phyloP scores from a whole-genome alignment of 2,113 vertebrate species.

The Nycticebus coucang region DNA sequence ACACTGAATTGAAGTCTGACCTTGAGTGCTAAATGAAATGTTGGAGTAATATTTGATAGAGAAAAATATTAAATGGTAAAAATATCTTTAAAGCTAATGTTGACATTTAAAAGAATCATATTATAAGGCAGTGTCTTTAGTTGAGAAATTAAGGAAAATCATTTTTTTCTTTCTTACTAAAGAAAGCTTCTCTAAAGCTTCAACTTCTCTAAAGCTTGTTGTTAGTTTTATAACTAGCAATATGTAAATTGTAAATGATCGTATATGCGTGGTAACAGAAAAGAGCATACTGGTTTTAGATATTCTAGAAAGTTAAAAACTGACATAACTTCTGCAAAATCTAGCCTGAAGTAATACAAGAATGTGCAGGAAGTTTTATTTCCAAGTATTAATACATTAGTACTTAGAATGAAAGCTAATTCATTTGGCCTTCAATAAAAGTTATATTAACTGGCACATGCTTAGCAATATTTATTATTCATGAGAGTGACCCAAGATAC shows the following conservation, averaged over 20 bases:
- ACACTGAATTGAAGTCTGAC: neutral
- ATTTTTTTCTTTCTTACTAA: neutral
- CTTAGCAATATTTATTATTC: neutral
- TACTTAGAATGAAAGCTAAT: neutral
- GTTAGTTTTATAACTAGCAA: neutral
- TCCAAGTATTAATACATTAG: conserved; percentile 36
- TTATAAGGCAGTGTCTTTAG: neutral
- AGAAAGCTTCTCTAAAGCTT: neutral
- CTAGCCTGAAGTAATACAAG: neutral
- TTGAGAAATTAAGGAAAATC: neutral
- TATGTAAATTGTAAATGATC: neutral
- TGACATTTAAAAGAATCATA: neutral
- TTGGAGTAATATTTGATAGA: neutral
- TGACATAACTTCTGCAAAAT: neutral
- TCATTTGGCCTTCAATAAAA: conserved; percentile 20
- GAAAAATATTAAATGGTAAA: neutral
- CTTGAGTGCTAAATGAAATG: neutral
- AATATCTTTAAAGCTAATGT: neutral
- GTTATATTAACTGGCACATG: neutral
- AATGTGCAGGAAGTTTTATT: neutral
- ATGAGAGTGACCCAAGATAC: neutral
- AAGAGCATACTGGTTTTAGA: neutral
- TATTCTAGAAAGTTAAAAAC: neutral
- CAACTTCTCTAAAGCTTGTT: neutral
- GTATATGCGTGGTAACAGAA: neutral